Evolutionary conservation across 1,140 invertebrate species (phyloP).

Genomic region (Tetramorium alpestre): DNA sequence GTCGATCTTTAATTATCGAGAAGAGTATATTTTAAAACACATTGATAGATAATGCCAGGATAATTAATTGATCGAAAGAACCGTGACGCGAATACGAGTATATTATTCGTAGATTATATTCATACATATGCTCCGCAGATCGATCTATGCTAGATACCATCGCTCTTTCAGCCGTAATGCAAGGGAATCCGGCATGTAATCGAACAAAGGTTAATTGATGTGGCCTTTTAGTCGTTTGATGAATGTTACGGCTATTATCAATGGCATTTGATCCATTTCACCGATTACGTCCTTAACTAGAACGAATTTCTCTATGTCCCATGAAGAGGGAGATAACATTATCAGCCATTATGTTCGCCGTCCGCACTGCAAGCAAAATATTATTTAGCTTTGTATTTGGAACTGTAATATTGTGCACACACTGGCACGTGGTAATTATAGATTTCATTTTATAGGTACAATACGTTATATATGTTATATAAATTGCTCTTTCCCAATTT

Average conservation of each 20-base stretch:
- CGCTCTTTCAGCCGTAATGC: constrained; percentile 42
- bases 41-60: background rate
- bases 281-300: constrained; percentile 58
- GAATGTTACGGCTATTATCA: constrained; percentile 63
- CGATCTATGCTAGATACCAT: constrained; percentile 31
- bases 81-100: background rate
- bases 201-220: constrained; percentile 59
- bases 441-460: background rate
- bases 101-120: background rate
- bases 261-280: constrained; percentile 60
- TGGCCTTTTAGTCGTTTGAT: constrained; percentile 54
- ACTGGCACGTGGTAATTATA: background rate
- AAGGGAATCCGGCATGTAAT: constrained; percentile 47
- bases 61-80: background rate
- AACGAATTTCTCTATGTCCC: constrained; percentile 43
- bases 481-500: background rate
- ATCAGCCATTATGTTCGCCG: constrained; percentile 30
- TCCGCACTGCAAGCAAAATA: constrained; percentile 6
- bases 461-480: background rate
- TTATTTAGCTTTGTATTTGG: constrained; percentile 28
- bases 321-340: constrained; percentile 45
- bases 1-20: background rate
- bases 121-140: background rate
- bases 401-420: background rate
- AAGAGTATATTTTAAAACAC: background rate